Percentiles rank a stretch among this genome's conserved stretches.
Conservation (phyloP, 37 sponge, comb jelly and placozoan genomes). For the Oscarella lobularis region DNA sequence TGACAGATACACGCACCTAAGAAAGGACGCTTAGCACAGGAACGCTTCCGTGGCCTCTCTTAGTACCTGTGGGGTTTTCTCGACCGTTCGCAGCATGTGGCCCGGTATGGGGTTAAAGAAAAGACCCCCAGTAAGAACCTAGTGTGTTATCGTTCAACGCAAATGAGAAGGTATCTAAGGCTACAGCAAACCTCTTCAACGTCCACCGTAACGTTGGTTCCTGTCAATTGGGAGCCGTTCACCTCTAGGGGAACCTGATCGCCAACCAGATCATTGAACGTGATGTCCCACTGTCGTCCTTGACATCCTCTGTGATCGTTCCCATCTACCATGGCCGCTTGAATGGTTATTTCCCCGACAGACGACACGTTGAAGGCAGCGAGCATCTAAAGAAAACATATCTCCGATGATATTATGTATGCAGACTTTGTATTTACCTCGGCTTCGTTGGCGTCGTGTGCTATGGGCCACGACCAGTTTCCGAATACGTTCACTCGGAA, state of each 20-base stretch:
- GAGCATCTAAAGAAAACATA: no score
- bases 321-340: not conserved
- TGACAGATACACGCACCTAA: not conserved
- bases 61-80: conserved; percentile 66
- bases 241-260: conserved; percentile 31
- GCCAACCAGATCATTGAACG: conserved; percentile 36
- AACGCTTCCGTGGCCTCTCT: no score
- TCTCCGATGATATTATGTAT: no score
- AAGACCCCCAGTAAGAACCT: conserved; percentile 37
- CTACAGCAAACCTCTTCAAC: conserved; percentile 30
- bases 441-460: conserved; percentile 15
- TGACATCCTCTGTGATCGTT: conserved; percentile 38
- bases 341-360: no score
- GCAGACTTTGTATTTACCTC: conserved; percentile 5
- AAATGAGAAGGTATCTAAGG: not conserved
- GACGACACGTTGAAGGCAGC: no score
- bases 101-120: conserved; percentile 67
- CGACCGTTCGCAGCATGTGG: conserved; percentile 67
- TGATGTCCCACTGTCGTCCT: conserved; percentile 20
- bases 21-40: no score
- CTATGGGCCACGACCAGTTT: conserved; percentile 9
- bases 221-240: conserved; percentile 17
- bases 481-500: conserved; percentile 27
- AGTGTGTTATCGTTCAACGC: not conserved
- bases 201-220: conserved; percentile 11